Base-by-base conservation (phyloP, 2,888 invertebrate genomes). In the Pristionchus mayeri region DNA sequence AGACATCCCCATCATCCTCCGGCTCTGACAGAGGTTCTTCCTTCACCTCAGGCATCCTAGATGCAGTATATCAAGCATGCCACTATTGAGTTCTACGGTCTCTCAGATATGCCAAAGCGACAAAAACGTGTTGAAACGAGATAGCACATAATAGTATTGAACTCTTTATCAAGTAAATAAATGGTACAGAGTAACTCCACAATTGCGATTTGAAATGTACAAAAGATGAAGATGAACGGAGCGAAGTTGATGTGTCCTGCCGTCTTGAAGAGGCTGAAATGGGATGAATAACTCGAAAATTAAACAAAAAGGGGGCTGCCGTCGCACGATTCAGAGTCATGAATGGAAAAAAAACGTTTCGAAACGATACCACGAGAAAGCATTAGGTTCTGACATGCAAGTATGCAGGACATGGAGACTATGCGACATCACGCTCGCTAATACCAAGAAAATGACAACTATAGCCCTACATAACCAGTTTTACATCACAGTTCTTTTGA, bases 321-420 rank as follows among this genome's bases (percentile, higher is more conserved):
- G 85, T 87, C 87, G 86, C 87, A 86, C 86, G 86, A 87, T 87
- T 87, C 85, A 87, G 87, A 87, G 87, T 87, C 87, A 86, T 86
- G 85, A 86, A 86, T 87, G 87, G n/a, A n/a, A n/a, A n/a, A n/a
- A n/a, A n/a, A n/a, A n/a, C n/a, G n/a, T n/a, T n/a, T n/a, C n/a
- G n/a, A n/a, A n/a, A n/a, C n/a, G n/a, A n/a, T n/a, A n/a, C n/a
- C n/a, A n/a, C n/a, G n/a, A n/a, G n/a, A n/a, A n/a, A n/a, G n/a
- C n/a, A n/a, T n/a, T n/a, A n/a, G n/a, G n/a, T n/a, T n/a, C n/a
- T n/a, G n/a, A n/a, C n/a, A n/a, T n/a, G n/a, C n/a, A n/a, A n/a
- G n/a, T n/a, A n/a, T n/a, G n/a, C n/a, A n/a, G n/a, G n/a, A n/a
- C n/a, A n/a, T n/a, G n/a, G n/a, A n/a, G n/a, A n/a, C n/a, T n/a